Percentiles rank a stretch among this genome's conserved stretches.
These are phyloP conservation scores for Pangasius macronema DNA, from an alignment of 2,797 vertebrate genomes.

Conservation along the genomic window DNA sequence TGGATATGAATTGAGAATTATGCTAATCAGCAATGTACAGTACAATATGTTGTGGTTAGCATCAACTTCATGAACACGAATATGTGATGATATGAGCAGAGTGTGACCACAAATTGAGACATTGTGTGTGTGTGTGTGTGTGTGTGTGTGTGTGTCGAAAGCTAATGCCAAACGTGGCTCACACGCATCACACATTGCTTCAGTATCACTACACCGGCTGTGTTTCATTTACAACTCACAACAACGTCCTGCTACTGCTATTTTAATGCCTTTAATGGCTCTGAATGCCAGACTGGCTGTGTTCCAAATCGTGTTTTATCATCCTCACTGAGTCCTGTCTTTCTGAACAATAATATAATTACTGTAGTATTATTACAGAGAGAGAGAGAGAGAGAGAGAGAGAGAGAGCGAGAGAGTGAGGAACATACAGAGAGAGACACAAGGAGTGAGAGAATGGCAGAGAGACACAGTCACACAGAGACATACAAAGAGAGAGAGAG, in stretches of 20 bases:
- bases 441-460: not conserved
- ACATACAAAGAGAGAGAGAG: not conserved
- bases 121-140: no score
- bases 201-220: not conserved
- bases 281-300: not conserved
- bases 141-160: no score
- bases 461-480: not conserved
- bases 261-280: not conserved
- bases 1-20: not conserved
- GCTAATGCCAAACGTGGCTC: not conserved
- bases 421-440: not conserved
- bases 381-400: not conserved
- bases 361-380: not conserved
- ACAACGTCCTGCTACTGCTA: not conserved
- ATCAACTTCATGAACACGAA: not conserved
- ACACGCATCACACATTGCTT: not conserved
- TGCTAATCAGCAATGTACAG: not conserved
- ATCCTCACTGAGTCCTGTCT: not conserved
- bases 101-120: no score
- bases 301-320: not conserved
- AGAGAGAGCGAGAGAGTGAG: not conserved
- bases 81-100: no score
- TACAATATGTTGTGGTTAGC: not conserved
- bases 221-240: slow-evolving; percentile 5
- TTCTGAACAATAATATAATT: slow-evolving; percentile 5